Evolutionary conservation across 2,888 invertebrate species (phyloP).

Genomic region (Hirtodrosophila duncani): DNA sequence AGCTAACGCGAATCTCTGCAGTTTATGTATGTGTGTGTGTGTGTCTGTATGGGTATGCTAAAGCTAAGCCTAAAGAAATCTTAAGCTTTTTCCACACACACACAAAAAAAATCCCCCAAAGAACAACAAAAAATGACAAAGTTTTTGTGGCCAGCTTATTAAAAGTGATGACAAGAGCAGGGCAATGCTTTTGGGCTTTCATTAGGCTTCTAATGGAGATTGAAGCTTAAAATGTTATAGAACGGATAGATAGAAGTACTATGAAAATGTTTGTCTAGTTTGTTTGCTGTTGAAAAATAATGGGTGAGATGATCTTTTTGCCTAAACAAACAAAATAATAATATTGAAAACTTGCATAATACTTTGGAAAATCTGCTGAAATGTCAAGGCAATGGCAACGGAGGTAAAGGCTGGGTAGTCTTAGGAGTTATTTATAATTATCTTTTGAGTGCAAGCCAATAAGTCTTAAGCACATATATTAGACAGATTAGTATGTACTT

Average conservation of each 20-base stretch:
- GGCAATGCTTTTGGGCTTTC: conserved; percentile 43
- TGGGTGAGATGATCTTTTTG: conserved; percentile 31
- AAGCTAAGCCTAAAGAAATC: conserved; percentile 30
- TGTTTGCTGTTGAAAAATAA: conserved; percentile 34
- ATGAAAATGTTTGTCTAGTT: too few species aligned
- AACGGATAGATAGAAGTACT: too few species aligned
- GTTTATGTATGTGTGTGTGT: conserved; percentile 35
- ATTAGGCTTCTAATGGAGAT: conserved; percentile 36
- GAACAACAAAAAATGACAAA: conserved; percentile 41
- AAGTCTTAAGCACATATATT: too few species aligned
- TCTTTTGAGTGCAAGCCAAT: too few species aligned
- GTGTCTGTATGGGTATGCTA: too few species aligned
- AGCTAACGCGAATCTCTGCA: conserved; percentile 49
- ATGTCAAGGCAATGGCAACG: too few species aligned
- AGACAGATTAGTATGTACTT: too few species aligned
- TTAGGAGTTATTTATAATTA: too few species aligned
- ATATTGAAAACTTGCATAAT: too few species aligned
- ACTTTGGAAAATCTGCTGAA: too few species aligned
- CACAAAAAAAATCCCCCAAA: background rate
- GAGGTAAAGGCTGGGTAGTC: too few species aligned
- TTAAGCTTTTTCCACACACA: conserved; percentile 25
- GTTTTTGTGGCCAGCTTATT: conserved; percentile 61
- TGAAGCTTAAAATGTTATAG: conserved; percentile 36
- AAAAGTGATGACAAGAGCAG: conserved; percentile 69
- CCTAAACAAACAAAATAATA: conserved; percentile 7